Conservation (phyloP, 2,113 vertebrate genomes). For the Thalassarche chlororhynchos region DNA sequence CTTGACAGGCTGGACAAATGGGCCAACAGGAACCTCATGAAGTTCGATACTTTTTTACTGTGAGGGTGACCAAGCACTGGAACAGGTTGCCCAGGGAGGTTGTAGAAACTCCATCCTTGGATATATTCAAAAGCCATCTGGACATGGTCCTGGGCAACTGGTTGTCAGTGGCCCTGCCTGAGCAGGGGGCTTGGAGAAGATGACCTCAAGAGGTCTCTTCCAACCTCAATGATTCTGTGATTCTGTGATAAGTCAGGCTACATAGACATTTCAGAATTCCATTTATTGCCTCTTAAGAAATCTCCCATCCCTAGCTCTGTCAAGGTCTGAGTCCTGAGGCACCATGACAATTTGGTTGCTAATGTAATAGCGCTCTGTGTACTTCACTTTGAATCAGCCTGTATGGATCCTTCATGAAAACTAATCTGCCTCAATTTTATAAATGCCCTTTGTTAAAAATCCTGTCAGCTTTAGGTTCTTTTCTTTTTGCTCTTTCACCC, state of each 20-base stretch:
- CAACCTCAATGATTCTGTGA: background rate
- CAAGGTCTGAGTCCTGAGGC: background rate
- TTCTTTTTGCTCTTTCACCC: background rate
- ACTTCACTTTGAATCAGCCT: background rate
- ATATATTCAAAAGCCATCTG: background rate
- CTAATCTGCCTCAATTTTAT: background rate
- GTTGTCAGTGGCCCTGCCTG: background rate
- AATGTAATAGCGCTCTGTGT: background rate
- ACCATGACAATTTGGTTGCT: background rate
- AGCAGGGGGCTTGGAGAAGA: background rate
- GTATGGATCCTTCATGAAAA: background rate
- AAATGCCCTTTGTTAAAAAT: background rate
- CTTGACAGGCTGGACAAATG: background rate
- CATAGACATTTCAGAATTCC: background rate
- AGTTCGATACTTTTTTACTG: background rate
- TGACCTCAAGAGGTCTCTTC: background rate
- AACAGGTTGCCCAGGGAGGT: accelerated
- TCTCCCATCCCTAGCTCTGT: background rate
- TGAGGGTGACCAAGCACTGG: background rate
- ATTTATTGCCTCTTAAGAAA: background rate
- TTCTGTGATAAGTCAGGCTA: background rate
- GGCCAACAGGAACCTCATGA: background rate
- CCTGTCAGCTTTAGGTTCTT: background rate
- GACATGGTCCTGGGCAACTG: background rate
- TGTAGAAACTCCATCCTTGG: background rate